phyloP scores from a whole-genome alignment of 2,797 vertebrate species.

The Remorina albescens region DNA sequence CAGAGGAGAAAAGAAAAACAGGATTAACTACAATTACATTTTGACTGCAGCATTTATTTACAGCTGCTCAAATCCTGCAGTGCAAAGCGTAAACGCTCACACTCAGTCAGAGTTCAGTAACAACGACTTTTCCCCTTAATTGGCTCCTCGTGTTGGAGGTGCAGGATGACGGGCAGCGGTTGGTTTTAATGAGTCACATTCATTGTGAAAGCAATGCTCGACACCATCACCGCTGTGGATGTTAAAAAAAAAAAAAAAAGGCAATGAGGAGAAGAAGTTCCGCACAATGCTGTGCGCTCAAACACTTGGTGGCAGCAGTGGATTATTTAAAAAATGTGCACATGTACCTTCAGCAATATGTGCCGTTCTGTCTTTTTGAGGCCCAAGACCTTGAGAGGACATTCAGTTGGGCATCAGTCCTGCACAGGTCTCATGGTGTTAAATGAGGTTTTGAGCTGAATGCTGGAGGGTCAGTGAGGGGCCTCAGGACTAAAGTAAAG shows the following conservation, averaged over 20 bases:
- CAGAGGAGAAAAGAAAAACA: too few species aligned
- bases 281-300: not conserved
- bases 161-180: not conserved
- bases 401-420: not conserved
- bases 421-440: not conserved
- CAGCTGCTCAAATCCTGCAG: not conserved
- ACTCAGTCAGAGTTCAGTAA: not conserved
- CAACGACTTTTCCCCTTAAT: too few species aligned
- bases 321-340: not conserved
- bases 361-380: not conserved
- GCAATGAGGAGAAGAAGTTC: not conserved
- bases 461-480: not conserved
- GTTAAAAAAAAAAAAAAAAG: not conserved
- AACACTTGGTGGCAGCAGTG: slow-evolving; percentile 47
- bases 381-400: not conserved
- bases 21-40: not conserved
- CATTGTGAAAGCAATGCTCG: not conserved
- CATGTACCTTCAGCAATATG: not conserved
- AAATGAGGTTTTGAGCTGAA: not conserved
- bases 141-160: not conserved
- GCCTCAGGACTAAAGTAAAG: not conserved
- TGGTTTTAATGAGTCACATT: not conserved
- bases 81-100: not conserved
- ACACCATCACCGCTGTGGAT: not conserved
- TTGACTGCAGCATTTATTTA: not conserved